Evolutionary conservation across 2,113 vertebrate genomes (phyloP).

Genomic region (Hippolais icterina): DNA sequence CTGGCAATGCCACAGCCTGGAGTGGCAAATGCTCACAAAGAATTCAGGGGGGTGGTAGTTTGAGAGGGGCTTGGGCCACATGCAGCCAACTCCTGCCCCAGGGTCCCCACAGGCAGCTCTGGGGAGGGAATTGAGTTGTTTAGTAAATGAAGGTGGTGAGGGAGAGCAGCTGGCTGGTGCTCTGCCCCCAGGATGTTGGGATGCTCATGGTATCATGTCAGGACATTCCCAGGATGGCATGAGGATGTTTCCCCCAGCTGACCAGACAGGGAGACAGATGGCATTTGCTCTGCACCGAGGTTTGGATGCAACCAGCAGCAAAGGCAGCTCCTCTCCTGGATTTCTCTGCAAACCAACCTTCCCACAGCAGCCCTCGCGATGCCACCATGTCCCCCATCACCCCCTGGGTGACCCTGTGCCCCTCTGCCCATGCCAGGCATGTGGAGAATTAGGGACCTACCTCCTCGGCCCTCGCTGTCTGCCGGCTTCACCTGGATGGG

Average conservation of each 20-base stretch:
- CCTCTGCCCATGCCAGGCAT: fast-evolving
- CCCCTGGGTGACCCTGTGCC: fast-evolving
- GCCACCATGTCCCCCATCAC: background rate
- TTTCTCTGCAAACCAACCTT: background rate
- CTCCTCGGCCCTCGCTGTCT: constrained; percentile 98
- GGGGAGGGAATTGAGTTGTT: background rate
- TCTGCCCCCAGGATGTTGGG: background rate
- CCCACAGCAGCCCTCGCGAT: fast-evolving
- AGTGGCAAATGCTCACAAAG: background rate
- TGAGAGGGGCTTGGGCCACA: background rate
- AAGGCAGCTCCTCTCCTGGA: background rate
- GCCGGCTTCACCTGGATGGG: constrained; percentile 99
- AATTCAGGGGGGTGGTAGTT: background rate
- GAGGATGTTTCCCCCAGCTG: background rate
- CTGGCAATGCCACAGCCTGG: background rate
- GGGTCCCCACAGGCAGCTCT: background rate
- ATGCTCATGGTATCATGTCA: background rate
- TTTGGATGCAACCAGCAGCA: background rate
- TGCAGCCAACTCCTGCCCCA: fast-evolving
- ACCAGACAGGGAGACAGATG: background rate
- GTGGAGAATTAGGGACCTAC: constrained; percentile 70
- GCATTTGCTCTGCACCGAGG: background rate
- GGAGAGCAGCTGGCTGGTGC: fast-evolving
- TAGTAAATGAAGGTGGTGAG: background rate
- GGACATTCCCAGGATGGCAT: background rate